Conservation (phyloP, 2,113 vertebrate genomes). For the Elgaria multicarinata region DNA sequence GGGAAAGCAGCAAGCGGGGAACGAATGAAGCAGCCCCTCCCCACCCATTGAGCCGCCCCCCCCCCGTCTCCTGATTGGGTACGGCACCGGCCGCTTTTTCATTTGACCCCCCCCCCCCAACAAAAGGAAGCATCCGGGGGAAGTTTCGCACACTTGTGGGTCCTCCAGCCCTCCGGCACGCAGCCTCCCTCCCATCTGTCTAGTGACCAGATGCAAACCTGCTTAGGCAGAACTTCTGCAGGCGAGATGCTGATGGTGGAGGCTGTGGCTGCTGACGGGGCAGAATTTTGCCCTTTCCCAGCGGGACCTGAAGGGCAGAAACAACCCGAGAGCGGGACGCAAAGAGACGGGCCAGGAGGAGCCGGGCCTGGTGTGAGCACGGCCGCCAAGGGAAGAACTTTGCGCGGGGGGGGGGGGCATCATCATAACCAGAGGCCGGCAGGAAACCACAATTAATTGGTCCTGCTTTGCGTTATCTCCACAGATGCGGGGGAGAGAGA, state of each 20-base stretch:
- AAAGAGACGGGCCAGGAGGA: constrained; percentile 37
- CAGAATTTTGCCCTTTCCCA: neutral
- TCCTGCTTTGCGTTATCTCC: constrained; percentile 69
- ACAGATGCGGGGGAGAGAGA: constrained; percentile 57
- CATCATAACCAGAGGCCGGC: constrained; percentile 54
- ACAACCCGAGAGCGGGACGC: constrained; percentile 45
- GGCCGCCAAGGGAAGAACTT: constrained; percentile 61
- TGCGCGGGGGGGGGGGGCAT: constrained; percentile 59
- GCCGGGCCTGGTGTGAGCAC: constrained; percentile 60
- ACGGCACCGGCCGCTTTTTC: neutral
- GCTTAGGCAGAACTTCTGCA: neutral
- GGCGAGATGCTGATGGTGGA: too few relatives aligned
- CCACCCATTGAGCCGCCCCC: too few relatives aligned
- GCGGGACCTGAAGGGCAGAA: constrained; percentile 14
- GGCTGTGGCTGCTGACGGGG: neutral
- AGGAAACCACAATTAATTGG: constrained; percentile 69
- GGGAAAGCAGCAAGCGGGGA: neutral
- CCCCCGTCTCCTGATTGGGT: neutral
- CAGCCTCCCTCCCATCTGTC: neutral
- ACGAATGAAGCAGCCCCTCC: neutral
- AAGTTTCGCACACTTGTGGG: neutral
- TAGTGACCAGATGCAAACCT: neutral
- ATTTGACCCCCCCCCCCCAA: neutral
- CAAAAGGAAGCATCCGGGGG: neutral
- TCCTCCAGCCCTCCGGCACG: neutral